phyloP scores from a whole-genome alignment of 2,888 invertebrate species.

The Caenorhabditis angaria region DNA sequence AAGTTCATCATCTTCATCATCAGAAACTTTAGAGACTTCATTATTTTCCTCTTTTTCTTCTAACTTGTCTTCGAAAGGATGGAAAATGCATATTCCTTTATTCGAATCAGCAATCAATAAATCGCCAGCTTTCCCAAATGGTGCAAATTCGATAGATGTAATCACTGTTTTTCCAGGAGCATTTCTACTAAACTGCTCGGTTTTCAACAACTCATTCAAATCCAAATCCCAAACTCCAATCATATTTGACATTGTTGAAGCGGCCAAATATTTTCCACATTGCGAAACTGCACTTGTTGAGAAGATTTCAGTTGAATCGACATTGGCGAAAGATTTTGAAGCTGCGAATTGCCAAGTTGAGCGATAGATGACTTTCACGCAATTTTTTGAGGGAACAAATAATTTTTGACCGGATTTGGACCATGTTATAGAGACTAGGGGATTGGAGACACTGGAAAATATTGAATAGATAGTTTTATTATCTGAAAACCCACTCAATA shows the following conservation, averaged over 20 bases:
- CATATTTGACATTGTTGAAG: slow-evolving; percentile 35
- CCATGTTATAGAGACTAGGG: slow-evolving; percentile 32
- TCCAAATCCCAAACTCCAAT: slow-evolving; percentile 39
- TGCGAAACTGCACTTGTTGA: slow-evolving; percentile 18
- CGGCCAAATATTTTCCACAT: slow-evolving; percentile 42
- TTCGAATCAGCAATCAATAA: slow-evolving; percentile 51
- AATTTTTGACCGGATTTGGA: slow-evolving; percentile 28
- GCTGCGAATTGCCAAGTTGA: slow-evolving; percentile 15
- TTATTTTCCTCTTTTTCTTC: not conserved
- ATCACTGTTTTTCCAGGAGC: slow-evolving; percentile 34
- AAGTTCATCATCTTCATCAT: slow-evolving; percentile 34
- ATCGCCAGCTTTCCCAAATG: slow-evolving; percentile 28
- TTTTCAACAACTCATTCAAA: slow-evolving; percentile 18
- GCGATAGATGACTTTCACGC: slow-evolving; percentile 24
- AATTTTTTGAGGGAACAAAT: slow-evolving; percentile 36
- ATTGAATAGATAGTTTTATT: not conserved
- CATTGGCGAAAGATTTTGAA: slow-evolving; percentile 10
- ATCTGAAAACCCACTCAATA: slow-evolving; percentile 27
- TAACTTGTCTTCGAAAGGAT: slow-evolving; percentile 9
- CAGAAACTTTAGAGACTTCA: not conserved
- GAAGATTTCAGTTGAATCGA: slow-evolving; percentile 5
- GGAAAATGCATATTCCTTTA: slow-evolving; percentile 24
- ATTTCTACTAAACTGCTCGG: slow-evolving; percentile 26
- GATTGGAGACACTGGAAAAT: slow-evolving; percentile 27
- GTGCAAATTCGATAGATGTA: slow-evolving; percentile 45